Base-by-base conservation (phyloP, 2,113 vertebrate species). In the Tragelaphus scriptus region DNA sequence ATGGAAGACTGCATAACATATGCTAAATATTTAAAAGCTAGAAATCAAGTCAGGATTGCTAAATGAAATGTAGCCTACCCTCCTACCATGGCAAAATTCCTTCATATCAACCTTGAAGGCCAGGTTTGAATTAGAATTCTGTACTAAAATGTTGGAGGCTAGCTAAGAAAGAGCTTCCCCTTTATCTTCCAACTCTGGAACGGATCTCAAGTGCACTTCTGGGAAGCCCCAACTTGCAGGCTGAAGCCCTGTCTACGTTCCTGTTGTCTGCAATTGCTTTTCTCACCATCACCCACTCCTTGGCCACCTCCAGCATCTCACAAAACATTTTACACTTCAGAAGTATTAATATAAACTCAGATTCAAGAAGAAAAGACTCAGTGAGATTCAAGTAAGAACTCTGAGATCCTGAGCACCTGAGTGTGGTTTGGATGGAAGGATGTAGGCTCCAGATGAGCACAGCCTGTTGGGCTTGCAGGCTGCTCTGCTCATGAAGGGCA, bases 21-120 rank as follows among this genome's bases (percentile, higher is more conserved):
- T 51, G 36, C 56, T 85, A 36, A 86, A 87, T 88, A 91, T 30
- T 96, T 96, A 77, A 47, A 58, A 59, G 16, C 79, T 80, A 65
- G 80, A 81, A 53, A 65, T 85, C 63, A 84, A 55, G 53, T 32
- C 58, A n/a, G 75, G 17, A 77, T 30, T 89, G 32, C 68, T 87
- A 55, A 79, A 51, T 87, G 32, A 80, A 28, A 51, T 53, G n/a
- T 11, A 30, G 5, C 7, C 44, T 90, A 63, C n/a, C 53, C 17
- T 80, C 51, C 15, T 71, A 25, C 77, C 7, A 28, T 55, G 51
- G 68, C 19, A 88, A 61, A 49, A 30, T 40, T 59, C 19, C 51
- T 75, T 88, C 68, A 71, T 56, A 19, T 61, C 68, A 56, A 53
- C 53, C 30, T 65, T 49, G 16, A 90, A 75, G 25, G 14, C 5